These are phyloP conservation scores for Rambutsinella grinnellia DNA, from an alignment of 2,888 invertebrate species.

Conservation along the genomic window DNA sequence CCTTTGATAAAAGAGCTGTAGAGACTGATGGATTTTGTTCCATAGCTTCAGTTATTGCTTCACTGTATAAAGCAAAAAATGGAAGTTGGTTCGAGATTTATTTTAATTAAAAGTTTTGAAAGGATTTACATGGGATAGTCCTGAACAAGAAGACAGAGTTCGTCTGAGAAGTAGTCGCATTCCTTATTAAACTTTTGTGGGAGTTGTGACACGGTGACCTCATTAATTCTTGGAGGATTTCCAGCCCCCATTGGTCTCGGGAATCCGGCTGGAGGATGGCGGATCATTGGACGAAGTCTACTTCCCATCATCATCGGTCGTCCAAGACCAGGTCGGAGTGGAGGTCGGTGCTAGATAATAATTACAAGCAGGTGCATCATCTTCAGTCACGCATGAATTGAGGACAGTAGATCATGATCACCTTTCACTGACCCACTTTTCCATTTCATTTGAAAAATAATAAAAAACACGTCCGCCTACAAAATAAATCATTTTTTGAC, in stretches of 20 bases:
- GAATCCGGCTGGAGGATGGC: constrained; percentile 42
- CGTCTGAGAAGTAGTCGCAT: constrained; percentile 79
- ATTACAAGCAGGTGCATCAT: no score
- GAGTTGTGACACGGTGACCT: constrained; percentile 62
- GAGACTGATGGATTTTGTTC: constrained; percentile 75
- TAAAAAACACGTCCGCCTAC: background rate
- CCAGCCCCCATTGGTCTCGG: constrained; percentile 21
- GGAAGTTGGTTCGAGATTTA: constrained; percentile 2
- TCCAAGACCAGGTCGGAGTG: constrained; percentile 32
- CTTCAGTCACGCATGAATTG: no score
- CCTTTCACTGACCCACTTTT: constrained; percentile 30
- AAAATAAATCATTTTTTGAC: constrained; percentile 12
- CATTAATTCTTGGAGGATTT: constrained; percentile 58
- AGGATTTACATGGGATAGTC: constrained; percentile 82
- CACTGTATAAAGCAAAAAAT: constrained; percentile 67
- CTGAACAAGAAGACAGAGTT: constrained; percentile 79
- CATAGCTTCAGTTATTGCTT: constrained; percentile 68
- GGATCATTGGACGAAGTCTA: constrained; percentile 35
- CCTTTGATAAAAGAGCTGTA: constrained; percentile 79
- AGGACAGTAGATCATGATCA: background rate
- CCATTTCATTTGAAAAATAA: no score
- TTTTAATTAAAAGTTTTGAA: background rate
- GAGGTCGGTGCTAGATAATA: constrained; percentile 39
- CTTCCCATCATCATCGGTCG: constrained; percentile 54
- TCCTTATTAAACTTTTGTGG: constrained; percentile 67